Evolutionary conservation across 2,797 vertebrate species (phyloP).

Genomic region (Rhynchonycteris naso): DNA sequence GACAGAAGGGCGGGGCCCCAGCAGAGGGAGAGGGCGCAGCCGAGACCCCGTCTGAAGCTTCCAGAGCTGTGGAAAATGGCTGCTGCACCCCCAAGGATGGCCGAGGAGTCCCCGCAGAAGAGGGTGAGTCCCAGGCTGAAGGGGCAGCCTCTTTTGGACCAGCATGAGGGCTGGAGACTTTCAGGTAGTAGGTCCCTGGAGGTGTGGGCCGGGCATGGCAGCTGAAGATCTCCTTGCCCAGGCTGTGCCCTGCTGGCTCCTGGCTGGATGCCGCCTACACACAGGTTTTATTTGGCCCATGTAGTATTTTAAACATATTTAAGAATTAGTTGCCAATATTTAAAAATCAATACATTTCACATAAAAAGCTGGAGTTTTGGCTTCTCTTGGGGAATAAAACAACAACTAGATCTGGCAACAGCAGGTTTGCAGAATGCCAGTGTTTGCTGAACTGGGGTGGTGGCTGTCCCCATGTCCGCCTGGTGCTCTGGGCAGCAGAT

Average conservation of each 20-base stretch:
- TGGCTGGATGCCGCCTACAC: background rate
- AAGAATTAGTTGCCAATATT: conserved; percentile 66
- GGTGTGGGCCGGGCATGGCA: background rate
- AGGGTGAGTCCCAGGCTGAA: conserved; percentile 89
- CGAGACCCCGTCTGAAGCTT: conserved; percentile 82
- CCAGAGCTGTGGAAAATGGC: conserved; percentile 91
- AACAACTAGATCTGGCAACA: conserved; percentile 39
- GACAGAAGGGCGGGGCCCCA: conserved; percentile 81
- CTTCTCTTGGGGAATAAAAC: background rate
- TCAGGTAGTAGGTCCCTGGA: background rate
- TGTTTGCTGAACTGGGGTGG: background rate
- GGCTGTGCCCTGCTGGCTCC: background rate
- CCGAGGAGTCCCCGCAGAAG: conserved; percentile 87
- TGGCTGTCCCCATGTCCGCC: background rate
- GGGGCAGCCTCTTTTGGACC: conserved; percentile 81
- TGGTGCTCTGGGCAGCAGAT: background rate
- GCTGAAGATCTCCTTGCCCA: background rate
- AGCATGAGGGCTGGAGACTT: too few relatives aligned
- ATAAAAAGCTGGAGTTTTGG: conserved; percentile 75
- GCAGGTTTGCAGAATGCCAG: background rate
- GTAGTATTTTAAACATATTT: conserved; percentile 45
- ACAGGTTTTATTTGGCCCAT: conserved; percentile 45
- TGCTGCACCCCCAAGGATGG: conserved; percentile 89
- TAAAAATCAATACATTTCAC: conserved; percentile 69
- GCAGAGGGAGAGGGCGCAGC: conserved; percentile 86